Percentiles rank a stretch among this genome's conserved stretches.
phyloP scores from a whole-genome alignment of 2,888 invertebrate genomes.

The Macrosiphum euphorbiae region DNA sequence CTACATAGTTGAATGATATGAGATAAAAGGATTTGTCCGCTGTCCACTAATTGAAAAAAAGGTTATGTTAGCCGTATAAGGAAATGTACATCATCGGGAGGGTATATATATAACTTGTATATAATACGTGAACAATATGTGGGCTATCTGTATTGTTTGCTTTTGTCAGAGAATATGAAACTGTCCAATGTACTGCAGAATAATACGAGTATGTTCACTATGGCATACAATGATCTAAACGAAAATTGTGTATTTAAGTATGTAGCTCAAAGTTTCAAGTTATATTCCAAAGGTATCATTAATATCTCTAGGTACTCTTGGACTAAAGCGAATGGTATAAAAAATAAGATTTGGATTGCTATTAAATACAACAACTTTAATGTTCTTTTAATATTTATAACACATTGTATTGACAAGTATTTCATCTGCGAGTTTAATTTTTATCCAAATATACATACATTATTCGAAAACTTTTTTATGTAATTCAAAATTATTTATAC shows the following conservation, averaged over 20 bases:
- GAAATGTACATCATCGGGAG: background rate
- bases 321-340: background rate
- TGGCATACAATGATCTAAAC: background rate
- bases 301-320: background rate
- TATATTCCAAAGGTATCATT: background rate
- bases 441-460: background rate
- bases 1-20: background rate
- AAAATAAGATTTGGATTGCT: background rate
- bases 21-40: background rate
- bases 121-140: constrained; percentile 1
- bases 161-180: background rate
- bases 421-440: background rate
- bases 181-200: background rate
- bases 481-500: background rate
- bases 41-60: constrained; percentile 1
- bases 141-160: background rate
- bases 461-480: background rate
- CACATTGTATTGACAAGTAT: background rate
- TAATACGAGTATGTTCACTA: too few species aligned
- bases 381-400: background rate
- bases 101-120: background rate
- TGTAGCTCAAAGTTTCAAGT: background rate
- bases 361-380: background rate
- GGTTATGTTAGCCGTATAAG: background rate
- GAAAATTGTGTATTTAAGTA: background rate